Percentiles rank a stretch among this genome's conserved stretches.
Evolutionary conservation across 2,797 vertebrate genomes (phyloP).

Genomic region (Dermochelys coriacea): DNA sequence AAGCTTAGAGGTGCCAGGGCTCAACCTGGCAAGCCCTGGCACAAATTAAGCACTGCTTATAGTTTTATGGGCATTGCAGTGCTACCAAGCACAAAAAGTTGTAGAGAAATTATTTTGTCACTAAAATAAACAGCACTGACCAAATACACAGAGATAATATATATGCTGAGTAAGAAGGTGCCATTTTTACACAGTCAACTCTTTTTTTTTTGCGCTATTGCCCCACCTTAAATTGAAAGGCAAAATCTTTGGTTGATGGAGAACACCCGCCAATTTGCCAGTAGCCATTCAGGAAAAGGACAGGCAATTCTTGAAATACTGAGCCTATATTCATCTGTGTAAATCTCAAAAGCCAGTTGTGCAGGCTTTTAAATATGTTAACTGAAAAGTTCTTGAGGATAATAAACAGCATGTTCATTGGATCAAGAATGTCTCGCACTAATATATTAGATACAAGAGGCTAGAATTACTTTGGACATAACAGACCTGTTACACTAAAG

Average conservation of each 20-base stretch:
- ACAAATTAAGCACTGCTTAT: neutral
- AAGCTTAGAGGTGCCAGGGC: no score
- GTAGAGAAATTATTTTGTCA: neutral
- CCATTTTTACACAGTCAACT: neutral
- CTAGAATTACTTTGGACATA: neutral
- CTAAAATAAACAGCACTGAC: neutral
- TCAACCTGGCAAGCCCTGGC: no score
- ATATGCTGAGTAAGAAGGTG: neutral
- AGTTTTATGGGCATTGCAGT: neutral
- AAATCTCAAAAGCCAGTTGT: neutral
- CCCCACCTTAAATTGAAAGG: neutral
- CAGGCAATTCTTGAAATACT: neutral
- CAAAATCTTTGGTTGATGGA: neutral
- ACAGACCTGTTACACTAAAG: neutral
- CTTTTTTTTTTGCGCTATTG: neutral
- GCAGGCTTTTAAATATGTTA: constrained; percentile 10
- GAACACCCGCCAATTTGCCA: neutral
- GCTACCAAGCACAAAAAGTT: neutral
- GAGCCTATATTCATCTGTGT: accelerated
- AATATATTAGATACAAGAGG: neutral
- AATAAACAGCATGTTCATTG: constrained; percentile 7
- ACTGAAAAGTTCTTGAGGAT: constrained; percentile 10
- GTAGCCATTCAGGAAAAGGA: neutral
- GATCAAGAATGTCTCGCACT: neutral
- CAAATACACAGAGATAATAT: neutral